A percentile compares a stretch with the other conserved stretches of the same genome.
Evolutionary conservation across 2,113 vertebrate genomes (phyloP).

Genomic region (Leptosomus discolor): DNA sequence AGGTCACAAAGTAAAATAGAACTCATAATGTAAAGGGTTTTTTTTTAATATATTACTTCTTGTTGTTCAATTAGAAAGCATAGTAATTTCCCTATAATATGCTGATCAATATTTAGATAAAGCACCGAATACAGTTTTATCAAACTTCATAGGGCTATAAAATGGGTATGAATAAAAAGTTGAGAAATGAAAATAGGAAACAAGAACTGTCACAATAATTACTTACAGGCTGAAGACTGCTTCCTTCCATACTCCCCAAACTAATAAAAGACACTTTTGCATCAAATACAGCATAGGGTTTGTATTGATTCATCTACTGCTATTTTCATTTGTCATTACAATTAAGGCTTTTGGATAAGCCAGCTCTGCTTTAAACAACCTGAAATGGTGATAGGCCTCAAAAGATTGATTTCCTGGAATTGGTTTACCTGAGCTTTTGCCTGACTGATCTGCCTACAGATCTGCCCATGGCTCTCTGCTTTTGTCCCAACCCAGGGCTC

Average conservation of each 20-base stretch:
- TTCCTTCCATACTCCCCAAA: neutral
- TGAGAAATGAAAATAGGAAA: slow-evolving; percentile 39
- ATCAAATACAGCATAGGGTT: neutral
- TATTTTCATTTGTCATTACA: neutral
- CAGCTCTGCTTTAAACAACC: neutral
- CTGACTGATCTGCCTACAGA: neutral
- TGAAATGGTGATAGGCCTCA: neutral
- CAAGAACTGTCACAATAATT: slow-evolving; percentile 25
- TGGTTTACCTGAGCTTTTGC: neutral
- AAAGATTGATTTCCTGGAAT: neutral
- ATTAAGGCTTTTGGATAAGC: neutral
- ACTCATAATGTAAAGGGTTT: neutral
- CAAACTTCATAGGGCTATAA: slow-evolving; percentile 37
- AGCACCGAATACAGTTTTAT: slow-evolving; percentile 40
- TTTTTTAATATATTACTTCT: slow-evolving; percentile 35
- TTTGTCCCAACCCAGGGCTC: neutral
- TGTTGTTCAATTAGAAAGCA: slow-evolving; percentile 1
- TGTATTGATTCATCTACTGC: neutral
- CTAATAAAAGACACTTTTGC: neutral
- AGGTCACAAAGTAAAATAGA: slow-evolving; percentile 17
- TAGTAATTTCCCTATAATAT: slow-evolving; percentile 16
- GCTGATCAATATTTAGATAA: slow-evolving; percentile 65
- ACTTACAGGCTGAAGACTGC: neutral
- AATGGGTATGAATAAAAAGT: slow-evolving; percentile 44
- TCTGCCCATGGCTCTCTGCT: neutral